phyloP scores from a whole-genome alignment of 2,797 vertebrate genomes.

The Sebastes hubbsi region DNA sequence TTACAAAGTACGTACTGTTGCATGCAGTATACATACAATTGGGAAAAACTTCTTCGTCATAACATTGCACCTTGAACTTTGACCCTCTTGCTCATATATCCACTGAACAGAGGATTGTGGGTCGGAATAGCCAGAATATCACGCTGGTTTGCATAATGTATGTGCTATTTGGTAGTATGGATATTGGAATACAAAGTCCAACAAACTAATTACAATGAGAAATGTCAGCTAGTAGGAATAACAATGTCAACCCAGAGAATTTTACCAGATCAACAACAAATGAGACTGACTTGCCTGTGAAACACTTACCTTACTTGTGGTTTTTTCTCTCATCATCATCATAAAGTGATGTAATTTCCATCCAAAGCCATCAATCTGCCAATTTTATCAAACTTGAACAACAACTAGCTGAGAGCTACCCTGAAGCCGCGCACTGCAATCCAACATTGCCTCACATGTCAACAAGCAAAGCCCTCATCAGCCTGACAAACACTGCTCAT shows the following conservation, averaged over 20 bases:
- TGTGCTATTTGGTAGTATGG: no score
- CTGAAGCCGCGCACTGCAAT: neutral
- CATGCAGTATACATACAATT: no score
- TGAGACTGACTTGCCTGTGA: neutral
- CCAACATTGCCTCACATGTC: neutral
- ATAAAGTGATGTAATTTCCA: neutral
- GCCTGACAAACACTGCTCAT: neutral
- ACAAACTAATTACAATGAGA: neutral
- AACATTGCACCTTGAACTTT: no score
- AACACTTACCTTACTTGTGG: neutral
- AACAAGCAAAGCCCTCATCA: neutral
- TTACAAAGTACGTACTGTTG: no score
- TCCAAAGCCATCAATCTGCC: constrained; percentile 1
- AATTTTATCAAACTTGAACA: constrained; percentile 4
- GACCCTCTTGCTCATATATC: no score
- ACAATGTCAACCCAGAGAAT: neutral
- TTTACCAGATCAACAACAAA: neutral
- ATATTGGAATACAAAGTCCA: no score
- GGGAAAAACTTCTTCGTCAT: no score
- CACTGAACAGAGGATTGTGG: no score
- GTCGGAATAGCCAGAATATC: no score
- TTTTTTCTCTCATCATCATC: neutral
- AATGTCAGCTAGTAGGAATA: neutral
- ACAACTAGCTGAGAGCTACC: neutral
- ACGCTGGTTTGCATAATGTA: no score